These are phyloP conservation scores for Platycnemis pennipes DNA, from an alignment of 2,888 invertebrate genomes.

Conservation along the genomic window DNA sequence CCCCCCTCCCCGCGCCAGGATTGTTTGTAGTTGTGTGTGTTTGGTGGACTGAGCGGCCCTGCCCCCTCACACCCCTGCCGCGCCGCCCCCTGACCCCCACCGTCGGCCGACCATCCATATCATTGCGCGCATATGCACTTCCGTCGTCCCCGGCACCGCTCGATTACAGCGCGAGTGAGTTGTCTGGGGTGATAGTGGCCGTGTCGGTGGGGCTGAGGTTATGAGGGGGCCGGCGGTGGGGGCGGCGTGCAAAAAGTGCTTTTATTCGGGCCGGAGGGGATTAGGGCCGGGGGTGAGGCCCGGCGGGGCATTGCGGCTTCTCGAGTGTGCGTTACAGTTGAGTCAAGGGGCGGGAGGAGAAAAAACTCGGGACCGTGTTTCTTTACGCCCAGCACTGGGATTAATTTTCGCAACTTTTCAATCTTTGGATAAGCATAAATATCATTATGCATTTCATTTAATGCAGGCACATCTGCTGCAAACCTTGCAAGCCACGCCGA, in stretches of 20 bases:
- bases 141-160: constrained; percentile 45
- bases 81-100: neutral
- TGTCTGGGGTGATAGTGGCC: constrained; percentile 52
- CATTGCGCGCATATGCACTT: constrained; percentile 67
- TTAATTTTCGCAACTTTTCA: neutral
- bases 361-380: neutral
- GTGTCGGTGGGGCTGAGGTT: constrained; percentile 33
- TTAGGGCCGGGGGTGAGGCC: neutral
- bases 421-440: neutral
- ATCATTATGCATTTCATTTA: no score
- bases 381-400: neutral
- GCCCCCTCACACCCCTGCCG: neutral
- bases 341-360: neutral
- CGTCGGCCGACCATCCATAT: constrained; percentile 52
- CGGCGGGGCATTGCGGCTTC: neutral
- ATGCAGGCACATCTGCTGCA: no score
- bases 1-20: constrained; percentile 24
- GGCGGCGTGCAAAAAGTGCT: neutral
- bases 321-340: neutral
- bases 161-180: constrained; percentile 66
- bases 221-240: neutral
- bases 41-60: constrained; percentile 26
- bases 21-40: constrained; percentile 62
- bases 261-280: neutral
- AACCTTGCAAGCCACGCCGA: no score